These are phyloP conservation scores for Metopia argyrocephala DNA, from an alignment of 2,888 invertebrate species.

Conservation along the genomic window DNA sequence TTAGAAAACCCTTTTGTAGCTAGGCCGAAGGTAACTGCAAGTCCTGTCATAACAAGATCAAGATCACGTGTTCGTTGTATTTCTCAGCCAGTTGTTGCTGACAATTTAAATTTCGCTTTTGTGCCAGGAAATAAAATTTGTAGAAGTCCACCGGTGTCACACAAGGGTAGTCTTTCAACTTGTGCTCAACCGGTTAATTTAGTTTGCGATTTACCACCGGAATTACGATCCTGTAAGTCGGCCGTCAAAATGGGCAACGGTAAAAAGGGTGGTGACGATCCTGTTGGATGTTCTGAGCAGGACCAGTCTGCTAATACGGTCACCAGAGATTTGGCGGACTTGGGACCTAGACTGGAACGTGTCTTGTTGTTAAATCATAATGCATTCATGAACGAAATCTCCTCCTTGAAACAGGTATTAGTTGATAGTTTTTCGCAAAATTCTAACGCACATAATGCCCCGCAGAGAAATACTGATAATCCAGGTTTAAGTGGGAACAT, in stretches of 20 bases:
- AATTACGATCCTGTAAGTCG: no score
- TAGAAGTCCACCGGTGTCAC: no score
- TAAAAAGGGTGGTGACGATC: no score
- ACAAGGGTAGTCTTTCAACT: no score
- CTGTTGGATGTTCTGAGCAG: neutral
- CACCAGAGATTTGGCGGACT: neutral
- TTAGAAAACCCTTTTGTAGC: neutral
- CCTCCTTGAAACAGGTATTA: neutral
- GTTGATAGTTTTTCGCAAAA: neutral
- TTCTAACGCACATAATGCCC: no score
- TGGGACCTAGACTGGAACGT: neutral
- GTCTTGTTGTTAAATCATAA: neutral
- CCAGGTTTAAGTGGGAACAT: no score
- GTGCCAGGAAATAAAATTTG: neutral
- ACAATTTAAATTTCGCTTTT: neutral
- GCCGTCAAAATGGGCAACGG: no score
- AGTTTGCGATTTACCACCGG: no score
- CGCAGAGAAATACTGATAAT: no score
- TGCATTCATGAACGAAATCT: constrained; percentile 1
- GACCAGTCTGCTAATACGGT: neutral
- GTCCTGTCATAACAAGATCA: neutral
- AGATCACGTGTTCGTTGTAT: neutral
- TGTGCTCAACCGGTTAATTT: no score
- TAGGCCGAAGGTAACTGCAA: neutral
- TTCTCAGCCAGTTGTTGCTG: neutral